Evolutionary conservation across 2,797 vertebrate species (phyloP).

Genomic region (Rhinatrema bivittatum): DNA sequence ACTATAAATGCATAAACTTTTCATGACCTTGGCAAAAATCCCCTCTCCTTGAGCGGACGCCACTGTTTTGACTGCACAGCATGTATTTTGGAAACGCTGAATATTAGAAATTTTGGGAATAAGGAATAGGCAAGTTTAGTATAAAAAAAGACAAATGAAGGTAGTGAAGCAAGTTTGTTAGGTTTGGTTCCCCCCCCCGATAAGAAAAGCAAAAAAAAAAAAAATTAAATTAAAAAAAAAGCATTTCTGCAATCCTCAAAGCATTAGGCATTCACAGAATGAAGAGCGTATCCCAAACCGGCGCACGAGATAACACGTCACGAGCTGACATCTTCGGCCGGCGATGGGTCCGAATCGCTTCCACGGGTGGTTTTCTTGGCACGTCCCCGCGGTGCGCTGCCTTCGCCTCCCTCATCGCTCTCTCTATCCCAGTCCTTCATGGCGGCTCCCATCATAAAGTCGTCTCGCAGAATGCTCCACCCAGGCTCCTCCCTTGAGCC

Average conservation of each 20-base stretch:
- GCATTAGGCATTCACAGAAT: conserved; percentile 31
- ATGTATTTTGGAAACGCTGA: conserved; percentile 38
- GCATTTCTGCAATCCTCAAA: conserved; percentile 11
- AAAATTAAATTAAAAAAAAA: not conserved
- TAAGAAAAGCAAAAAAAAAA: too few species aligned
- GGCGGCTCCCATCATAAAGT: conserved; percentile 91
- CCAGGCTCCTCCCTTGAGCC: conserved; percentile 60
- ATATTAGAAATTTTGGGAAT: conserved; percentile 39
- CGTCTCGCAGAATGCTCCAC: conserved; percentile 84
- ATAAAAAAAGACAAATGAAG: conserved; percentile 18
- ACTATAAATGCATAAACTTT: conserved; percentile 26
- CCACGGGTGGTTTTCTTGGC: conserved; percentile 33
- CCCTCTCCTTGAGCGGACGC: conserved; percentile 21
- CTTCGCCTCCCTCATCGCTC: conserved; percentile 52
- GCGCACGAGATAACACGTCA: not conserved
- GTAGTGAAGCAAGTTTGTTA: conserved; percentile 21
- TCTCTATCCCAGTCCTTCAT: conserved; percentile 98
- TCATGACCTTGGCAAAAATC: conserved; percentile 26
- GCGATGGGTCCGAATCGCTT: conserved; percentile 49
- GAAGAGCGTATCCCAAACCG: conserved; percentile 14
- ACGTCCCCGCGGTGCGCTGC: not conserved
- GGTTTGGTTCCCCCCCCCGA: not conserved
- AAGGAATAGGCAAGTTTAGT: conserved; percentile 9
- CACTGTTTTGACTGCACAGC: conserved; percentile 44
- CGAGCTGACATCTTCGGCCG: not conserved